Percentiles rank a stretch among this genome's conserved stretches.
Conservation (phyloP, 35 echinoderm and acorn worm species). For the Apostichopus japonicus region DNA sequence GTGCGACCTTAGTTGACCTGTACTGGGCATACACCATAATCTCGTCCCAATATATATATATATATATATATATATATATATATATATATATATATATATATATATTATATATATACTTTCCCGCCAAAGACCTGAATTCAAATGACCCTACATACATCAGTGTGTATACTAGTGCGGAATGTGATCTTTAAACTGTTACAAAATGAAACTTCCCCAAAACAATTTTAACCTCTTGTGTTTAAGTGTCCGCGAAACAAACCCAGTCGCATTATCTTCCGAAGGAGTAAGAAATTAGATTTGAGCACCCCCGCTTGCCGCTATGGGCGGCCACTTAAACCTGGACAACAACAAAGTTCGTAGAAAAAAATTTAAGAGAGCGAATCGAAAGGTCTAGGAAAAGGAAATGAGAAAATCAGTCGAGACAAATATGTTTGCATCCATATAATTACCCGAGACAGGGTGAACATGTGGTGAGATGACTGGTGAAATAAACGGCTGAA, state of each 20-base stretch:
- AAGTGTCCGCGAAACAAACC: constrained; percentile 40
- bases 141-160: background rate
- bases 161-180: background rate
- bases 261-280: constrained; percentile 5
- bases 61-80: too few relatives aligned
- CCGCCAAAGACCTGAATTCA: constrained; percentile 1
- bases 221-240: constrained; percentile 42
- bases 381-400: constrained; percentile 4
- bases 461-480: background rate
- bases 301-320: constrained; percentile 6
- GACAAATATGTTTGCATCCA: background rate
- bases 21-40: background rate
- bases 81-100: too few relatives aligned
- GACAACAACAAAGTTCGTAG: constrained; percentile 24
- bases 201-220: constrained; percentile 26
- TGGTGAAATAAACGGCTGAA: background rate
- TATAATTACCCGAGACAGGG: background rate
- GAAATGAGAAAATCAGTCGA: constrained; percentile 10
- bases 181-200: constrained; percentile 44
- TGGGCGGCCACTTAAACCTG: constrained; percentile 29
- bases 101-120: background rate
- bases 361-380: background rate
- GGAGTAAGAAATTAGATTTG: constrained; percentile 29
- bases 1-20: constrained; percentile 1
- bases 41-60: too few relatives aligned